Evolutionary conservation across 2,888 invertebrate genomes (phyloP).

Genomic region (Stenodera caucasica): DNA sequence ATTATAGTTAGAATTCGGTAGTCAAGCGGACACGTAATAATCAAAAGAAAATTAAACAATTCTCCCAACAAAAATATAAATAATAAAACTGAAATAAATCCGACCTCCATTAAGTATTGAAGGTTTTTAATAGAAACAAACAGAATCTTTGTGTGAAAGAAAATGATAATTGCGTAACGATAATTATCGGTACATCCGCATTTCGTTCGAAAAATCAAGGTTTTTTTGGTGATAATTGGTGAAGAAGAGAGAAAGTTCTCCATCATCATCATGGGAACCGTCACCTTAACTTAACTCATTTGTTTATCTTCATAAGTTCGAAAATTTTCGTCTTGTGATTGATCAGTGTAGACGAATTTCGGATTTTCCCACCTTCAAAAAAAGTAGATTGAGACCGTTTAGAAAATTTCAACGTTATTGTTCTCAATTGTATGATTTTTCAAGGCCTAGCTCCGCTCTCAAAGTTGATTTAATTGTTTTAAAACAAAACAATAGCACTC

Average conservation of each 20-base stretch:
- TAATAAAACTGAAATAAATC: too few relatives aligned
- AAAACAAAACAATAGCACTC: slow-evolving; percentile 20
- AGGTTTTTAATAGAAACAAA: slow-evolving; percentile 7
- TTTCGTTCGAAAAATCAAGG: neutral
- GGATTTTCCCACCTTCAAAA: too few relatives aligned
- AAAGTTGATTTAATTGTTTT: slow-evolving; percentile 32
- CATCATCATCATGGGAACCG: too few relatives aligned
- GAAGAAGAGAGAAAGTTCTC: neutral
- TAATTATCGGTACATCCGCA: neutral
- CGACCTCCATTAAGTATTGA: neutral
- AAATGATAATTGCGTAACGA: neutral
- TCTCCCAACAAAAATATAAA: too few relatives aligned
- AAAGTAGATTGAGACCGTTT: slow-evolving; percentile 21
- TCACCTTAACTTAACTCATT: too few relatives aligned
- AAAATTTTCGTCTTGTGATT: too few relatives aligned
- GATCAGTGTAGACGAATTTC: too few relatives aligned
- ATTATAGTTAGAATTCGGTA: neutral
- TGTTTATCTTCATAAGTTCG: too few relatives aligned
- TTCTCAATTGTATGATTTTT: slow-evolving; percentile 28
- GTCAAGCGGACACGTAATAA: neutral
- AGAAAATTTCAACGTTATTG: slow-evolving; percentile 28
- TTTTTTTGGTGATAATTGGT: neutral
- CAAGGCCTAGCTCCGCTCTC: slow-evolving; percentile 33
- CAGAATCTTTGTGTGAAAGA: neutral
- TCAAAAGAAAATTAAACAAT: neutral